Evolutionary conservation across 2,797 vertebrate species (phyloP), one percentile per base, ranked within the genome.

Genomic region (Melanotaenia pygmaea): DNA sequence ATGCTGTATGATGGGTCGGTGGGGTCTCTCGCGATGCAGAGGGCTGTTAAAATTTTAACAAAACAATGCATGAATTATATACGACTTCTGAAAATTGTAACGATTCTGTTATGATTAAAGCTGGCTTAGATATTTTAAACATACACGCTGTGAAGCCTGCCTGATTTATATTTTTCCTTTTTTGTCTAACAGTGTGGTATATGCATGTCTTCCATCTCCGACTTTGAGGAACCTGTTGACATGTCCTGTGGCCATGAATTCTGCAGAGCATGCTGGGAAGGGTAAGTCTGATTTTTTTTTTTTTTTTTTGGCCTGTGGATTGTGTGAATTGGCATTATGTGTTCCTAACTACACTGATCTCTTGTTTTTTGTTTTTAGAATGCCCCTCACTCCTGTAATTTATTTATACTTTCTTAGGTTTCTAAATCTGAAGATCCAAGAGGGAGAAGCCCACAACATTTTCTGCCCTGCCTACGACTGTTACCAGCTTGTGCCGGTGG

Each of bases 361-460:
- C 67, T 2, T 9, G 5, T 2, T 2, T 54, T 63, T 60, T 10
- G n/a, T 24, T 51, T 54, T 28, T 54, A 54, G 1, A 13, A 26
- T 37, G 10, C 24, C 32, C 5, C 4, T 69, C 1, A 57, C 40
- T 65, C 18, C 18, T 76, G 10, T 56, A 34, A 10, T 70, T 24
- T 47, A 1, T 65, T 2, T 45, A n/a, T 59, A 12, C 32, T 72
- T 66, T 66, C 82, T 73, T 87, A 99, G 98, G 85, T 99, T 99
- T 94, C 94, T 99, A 79, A 99, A 99, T 92, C 86, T 99, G 82
- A 99, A 99, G 94, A 99, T 99, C 91, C 98, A 99, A 85, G 98
- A 99, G 78, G 98, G 98, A 83, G 97, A 99, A 93, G 98, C 98
- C 62, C 98, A 99, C 92, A 99, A 99, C 90, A 99, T 99, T 93